Conservation (phyloP, 1,140 invertebrate species). For the Araneus ventricosus region DNA sequence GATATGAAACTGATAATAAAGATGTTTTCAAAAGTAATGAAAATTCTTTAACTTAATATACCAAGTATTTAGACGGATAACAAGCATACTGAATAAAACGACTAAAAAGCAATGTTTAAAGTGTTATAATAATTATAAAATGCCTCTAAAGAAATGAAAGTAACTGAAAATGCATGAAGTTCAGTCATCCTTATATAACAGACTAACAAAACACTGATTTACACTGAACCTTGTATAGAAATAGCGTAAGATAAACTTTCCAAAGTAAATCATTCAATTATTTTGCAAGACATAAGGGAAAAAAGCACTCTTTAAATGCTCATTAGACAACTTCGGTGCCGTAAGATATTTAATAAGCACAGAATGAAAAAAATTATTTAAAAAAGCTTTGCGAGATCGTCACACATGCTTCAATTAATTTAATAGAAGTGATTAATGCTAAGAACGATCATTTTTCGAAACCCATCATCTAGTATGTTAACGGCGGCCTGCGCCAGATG, state of each 20-base stretch:
- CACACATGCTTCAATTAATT: constrained; percentile 62
- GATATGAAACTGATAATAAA: too few relatives aligned
- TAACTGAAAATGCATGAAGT: too few relatives aligned
- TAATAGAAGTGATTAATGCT: constrained; percentile 65
- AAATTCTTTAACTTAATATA: too few relatives aligned
- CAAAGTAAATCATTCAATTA: not conserved
- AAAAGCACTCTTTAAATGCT: constrained; percentile 14
- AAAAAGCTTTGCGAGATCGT: constrained; percentile 25
- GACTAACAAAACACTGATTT: not conserved
- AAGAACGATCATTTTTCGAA: constrained; percentile 47
- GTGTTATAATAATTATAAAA: too few relatives aligned
- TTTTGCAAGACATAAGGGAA: not conserved
- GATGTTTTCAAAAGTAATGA: too few relatives aligned
- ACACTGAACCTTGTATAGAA: not conserved
- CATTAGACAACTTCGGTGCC: constrained; percentile 3
- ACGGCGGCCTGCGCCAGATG: constrained; percentile 35
- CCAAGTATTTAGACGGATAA: too few relatives aligned
- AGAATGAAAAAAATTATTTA: not conserved
- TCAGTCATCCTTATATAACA: too few relatives aligned
- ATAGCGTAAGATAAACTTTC: not conserved
- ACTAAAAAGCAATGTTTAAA: too few relatives aligned
- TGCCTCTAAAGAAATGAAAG: too few relatives aligned
- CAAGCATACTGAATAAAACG: too few relatives aligned
- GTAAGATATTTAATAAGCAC: not conserved
- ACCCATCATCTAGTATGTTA: constrained; percentile 28